Evolutionary conservation across 2,113 vertebrate species (phyloP), one percentile per base, ranked within the genome.

Genomic region (Microcebus griseorufus): DNA sequence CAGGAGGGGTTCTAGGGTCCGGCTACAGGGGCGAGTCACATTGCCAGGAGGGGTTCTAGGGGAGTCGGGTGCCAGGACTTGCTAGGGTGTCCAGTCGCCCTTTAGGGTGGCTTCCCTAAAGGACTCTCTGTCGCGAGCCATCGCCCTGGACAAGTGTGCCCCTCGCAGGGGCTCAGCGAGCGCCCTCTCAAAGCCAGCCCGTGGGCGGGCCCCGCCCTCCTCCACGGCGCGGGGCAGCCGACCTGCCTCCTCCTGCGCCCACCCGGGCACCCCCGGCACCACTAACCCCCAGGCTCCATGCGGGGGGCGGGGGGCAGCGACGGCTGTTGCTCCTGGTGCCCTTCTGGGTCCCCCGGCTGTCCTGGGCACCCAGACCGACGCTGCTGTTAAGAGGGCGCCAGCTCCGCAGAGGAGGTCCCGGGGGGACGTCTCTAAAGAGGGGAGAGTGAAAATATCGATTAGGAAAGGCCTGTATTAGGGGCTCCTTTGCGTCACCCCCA

Each of bases 11-110:
- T 34, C 58, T 5, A 51, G 13, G 13, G 78, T 14, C 8, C 87
- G 60, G 70, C 75, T 16, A 13, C 60, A 1, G 76, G 65, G 16
- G 8, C 29, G 5, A 78, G 84, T 97, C 96, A 97, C 97, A 97
- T 97, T 18, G 22, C 96, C 75, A 73, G 88, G 81, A 32, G 65
- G 48, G 18, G 69, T 62, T 34, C 58, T 5, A 51, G 42, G 45
- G 13, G 17, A 5, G 16, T 17, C 16, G 17, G 53, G 53, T n/a
- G 29, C 53, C 37, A 84, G n/a, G 53, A 32, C 53, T 55, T n/a
- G 58, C 34, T 89, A 94, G 79, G 70, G 73, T 76, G 48, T 76
- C 75, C 37, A 45, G 42, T 39, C 23, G 16, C 92, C n/a, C 62
- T 12, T 9, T 0, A 83, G 20, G 64, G n/a, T 70, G 88, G 17